Conservation (phyloP, 1,140 invertebrate genomes). For the Penaeus chinensis region DNA sequence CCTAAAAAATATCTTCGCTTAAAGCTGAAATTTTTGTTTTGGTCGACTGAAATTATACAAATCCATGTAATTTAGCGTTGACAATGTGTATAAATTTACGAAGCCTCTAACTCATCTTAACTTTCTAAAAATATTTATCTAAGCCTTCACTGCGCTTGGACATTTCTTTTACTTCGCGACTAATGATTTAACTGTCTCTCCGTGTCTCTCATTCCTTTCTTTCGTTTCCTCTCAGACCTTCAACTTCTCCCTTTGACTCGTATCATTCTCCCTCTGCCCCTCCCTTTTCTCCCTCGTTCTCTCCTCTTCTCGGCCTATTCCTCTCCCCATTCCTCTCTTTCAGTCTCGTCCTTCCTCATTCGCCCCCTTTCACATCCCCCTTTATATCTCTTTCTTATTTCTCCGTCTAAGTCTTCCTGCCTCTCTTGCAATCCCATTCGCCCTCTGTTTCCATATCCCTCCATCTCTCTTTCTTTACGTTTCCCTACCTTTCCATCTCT, state of each 20-base stretch:
- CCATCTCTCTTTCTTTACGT: background rate
- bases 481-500: background rate
- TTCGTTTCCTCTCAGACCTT: background rate
- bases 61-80: too few relatives aligned
- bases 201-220: background rate
- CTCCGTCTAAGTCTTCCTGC: background rate
- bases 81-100: too few relatives aligned
- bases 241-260: background rate
- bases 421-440: background rate
- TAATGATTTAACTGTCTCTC: too few relatives aligned
- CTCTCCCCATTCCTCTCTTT: background rate
- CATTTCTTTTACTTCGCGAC: too few relatives aligned
- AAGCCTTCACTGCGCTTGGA: too few relatives aligned
- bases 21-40: too few relatives aligned
- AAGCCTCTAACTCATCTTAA: too few relatives aligned
- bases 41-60: too few relatives aligned
- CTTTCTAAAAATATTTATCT: too few relatives aligned
- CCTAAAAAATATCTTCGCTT: too few relatives aligned
- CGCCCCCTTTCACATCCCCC: background rate
- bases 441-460: background rate
- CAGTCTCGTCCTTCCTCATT: background rate
- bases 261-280: background rate
- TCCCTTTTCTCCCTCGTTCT: background rate
- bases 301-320: background rate
- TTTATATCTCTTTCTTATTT: background rate